These are phyloP conservation scores for Nannobrachium achirus DNA, from an alignment of 2,113 vertebrate species.

Conservation along the genomic window DNA sequence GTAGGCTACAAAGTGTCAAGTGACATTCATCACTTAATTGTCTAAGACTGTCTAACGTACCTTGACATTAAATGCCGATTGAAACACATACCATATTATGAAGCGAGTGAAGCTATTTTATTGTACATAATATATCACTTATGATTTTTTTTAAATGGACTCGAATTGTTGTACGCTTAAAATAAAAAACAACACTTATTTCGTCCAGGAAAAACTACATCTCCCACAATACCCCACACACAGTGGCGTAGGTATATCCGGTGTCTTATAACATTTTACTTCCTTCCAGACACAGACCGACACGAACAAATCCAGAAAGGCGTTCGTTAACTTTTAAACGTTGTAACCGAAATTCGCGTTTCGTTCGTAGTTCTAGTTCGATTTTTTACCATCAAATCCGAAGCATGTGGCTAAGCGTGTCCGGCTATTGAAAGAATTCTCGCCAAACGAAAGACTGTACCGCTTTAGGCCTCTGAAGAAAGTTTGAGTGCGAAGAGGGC, in stretches of 20 bases:
- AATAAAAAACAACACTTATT: too few relatives aligned
- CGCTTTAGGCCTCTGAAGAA: constrained; percentile 71
- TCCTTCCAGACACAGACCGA: constrained; percentile 74
- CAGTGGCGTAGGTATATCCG: constrained; percentile 73
- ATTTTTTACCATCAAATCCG: constrained; percentile 13
- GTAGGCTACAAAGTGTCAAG: too few relatives aligned
- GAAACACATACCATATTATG: too few relatives aligned
- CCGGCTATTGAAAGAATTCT: constrained; percentile 35
- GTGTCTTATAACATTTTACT: constrained; percentile 77
- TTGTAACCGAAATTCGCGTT: not conserved
- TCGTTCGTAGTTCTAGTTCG: not conserved
- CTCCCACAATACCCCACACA: constrained; percentile 40
- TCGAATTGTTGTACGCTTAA: too few relatives aligned
- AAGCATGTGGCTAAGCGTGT: constrained; percentile 37
- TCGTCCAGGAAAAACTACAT: constrained; percentile 46
- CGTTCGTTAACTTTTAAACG: constrained; percentile 62
- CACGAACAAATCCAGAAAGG: constrained; percentile 67
- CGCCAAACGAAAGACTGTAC: constrained; percentile 35
- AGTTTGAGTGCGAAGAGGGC: constrained; percentile 75
- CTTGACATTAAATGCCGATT: too few relatives aligned
- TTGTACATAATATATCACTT: too few relatives aligned
- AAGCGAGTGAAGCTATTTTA: too few relatives aligned
- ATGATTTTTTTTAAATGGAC: too few relatives aligned
- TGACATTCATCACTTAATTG: too few relatives aligned
- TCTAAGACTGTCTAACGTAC: too few relatives aligned